phyloP scores from a whole-genome alignment of 2,113 vertebrate species.

The Chamaetylas fuelleborni region DNA sequence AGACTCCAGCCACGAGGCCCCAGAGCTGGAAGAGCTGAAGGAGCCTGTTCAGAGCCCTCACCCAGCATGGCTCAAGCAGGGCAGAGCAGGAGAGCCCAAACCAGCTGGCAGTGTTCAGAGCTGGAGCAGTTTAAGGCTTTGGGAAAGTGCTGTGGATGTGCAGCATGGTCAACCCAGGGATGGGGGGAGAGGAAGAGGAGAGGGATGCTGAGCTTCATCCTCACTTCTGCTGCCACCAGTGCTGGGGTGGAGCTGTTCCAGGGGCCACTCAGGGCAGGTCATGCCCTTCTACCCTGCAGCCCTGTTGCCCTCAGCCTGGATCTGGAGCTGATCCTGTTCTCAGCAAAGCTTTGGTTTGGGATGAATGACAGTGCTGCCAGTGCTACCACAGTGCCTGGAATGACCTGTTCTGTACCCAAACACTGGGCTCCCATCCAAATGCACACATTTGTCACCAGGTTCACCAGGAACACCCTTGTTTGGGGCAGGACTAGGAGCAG shows the following conservation, averaged over 20 bases:
- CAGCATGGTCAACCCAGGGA: accelerated
- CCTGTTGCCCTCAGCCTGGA: background rate
- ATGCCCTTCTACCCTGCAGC: background rate
- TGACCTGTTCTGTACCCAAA: background rate
- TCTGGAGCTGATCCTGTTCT: background rate
- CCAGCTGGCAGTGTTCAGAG: background rate
- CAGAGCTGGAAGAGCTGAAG: background rate
- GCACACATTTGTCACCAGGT: background rate
- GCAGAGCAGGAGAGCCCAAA: background rate
- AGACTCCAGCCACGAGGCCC: background rate
- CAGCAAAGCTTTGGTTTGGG: background rate
- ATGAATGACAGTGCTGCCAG: background rate
- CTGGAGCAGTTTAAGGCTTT: background rate
- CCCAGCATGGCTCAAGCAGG: background rate
- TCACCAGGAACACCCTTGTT: background rate
- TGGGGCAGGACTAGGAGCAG: background rate
- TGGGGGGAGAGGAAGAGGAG: background rate
- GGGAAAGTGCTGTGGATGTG: accelerated
- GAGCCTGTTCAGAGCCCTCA: background rate
- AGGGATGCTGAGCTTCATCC: background rate
- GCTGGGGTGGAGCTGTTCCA: background rate
- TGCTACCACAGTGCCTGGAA: no score
- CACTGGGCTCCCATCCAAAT: background rate
- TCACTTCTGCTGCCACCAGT: background rate
- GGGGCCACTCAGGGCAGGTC: background rate